Percentiles rank a stretch among this genome's conserved stretches.
Evolutionary conservation across 1,140 invertebrate species (phyloP).

Genomic region (Aporrectodea caliginosa): DNA sequence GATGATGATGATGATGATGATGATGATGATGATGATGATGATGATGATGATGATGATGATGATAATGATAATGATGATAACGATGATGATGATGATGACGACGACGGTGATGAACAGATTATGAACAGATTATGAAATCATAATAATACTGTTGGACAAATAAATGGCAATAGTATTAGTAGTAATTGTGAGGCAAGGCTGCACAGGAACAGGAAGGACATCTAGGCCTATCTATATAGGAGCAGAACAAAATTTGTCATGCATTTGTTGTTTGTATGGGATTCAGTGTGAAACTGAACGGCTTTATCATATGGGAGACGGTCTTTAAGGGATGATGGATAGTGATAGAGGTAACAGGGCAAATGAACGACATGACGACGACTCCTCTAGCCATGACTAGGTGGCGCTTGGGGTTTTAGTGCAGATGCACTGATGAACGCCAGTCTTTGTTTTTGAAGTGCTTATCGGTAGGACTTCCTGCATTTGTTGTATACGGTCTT

Average conservation of each 20-base stretch:
- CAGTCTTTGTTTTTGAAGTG: no score
- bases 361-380: no score
- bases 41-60: slow-evolving; percentile 1
- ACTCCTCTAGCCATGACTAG: no score
- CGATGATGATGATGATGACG: not conserved
- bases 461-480: no score
- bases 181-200: not conserved
- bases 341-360: no score
- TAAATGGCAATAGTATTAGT: not conserved
- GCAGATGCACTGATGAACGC: no score
- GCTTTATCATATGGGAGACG: no score
- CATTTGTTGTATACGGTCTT: no score
- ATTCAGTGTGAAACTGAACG: no score
- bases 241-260: not conserved
- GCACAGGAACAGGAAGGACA: not conserved
- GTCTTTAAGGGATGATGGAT: no score
- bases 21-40: not conserved
- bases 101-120: not conserved
- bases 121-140: not conserved
- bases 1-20: not conserved
- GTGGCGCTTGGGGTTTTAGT: no score
- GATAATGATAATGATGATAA: not conserved
- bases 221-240: not conserved
- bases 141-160: not conserved
- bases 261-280: no score